phyloP scores from a whole-genome alignment of 1,140 invertebrate genomes.

The Palaemon carinicauda region DNA sequence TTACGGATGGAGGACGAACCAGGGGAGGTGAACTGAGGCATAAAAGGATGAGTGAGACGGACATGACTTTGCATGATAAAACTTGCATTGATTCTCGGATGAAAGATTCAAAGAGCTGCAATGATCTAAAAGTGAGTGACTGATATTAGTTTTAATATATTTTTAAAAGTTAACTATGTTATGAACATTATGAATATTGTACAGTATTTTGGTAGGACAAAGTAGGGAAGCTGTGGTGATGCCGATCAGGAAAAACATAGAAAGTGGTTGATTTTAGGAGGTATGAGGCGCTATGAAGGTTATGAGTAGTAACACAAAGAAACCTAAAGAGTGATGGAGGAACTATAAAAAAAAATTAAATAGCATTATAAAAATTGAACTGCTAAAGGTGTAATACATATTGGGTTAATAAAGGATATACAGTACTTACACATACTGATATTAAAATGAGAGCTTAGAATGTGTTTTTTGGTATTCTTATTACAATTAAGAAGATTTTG shows the following conservation, averaged over 20 bases:
- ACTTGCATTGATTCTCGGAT: constrained; percentile 23
- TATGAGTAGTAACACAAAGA: too few relatives aligned
- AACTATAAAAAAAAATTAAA: too few relatives aligned
- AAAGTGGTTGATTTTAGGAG: background rate
- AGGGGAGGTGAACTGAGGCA: constrained; percentile 32
- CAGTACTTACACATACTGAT: too few relatives aligned
- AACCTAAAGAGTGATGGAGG: too few relatives aligned
- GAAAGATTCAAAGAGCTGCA: constrained; percentile 58
- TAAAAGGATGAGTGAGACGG: constrained; percentile 56
- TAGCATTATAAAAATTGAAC: too few relatives aligned
- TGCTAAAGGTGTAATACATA: too few relatives aligned
- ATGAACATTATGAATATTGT: background rate
- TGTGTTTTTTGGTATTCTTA: too few relatives aligned
- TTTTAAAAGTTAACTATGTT: too few relatives aligned
- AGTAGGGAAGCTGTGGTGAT: background rate
- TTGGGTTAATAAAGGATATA: too few relatives aligned
- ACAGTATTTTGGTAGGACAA: background rate
- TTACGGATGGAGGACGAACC: constrained; percentile 14
- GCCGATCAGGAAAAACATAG: background rate
- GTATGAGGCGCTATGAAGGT: too few relatives aligned
- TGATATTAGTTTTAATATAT: constrained; percentile 65
- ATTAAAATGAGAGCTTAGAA: too few relatives aligned
- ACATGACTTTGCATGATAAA: constrained; percentile 51
- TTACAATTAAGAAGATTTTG: too few relatives aligned
- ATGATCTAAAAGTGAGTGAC: constrained; percentile 64